Evolutionary conservation across 2,113 vertebrate genomes (phyloP), one percentile per base, ranked within the genome.

Genomic region (Condylura cristata): DNA sequence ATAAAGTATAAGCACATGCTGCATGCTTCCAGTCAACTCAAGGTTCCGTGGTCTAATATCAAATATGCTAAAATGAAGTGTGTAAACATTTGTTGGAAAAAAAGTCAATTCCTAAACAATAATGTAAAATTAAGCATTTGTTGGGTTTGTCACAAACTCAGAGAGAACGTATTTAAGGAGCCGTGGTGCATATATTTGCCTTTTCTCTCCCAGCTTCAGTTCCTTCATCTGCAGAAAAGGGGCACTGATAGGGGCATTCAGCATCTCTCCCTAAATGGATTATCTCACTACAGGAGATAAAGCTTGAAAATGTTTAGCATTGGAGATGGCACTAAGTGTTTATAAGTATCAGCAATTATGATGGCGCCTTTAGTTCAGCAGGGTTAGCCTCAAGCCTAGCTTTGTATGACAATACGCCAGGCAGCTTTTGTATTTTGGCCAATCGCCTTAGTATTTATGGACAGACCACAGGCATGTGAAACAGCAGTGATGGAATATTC

Each of bases 51-150:
- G 66, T 24, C 61, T 93, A 26, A 63, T 12, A 72, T 2, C n/a
- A 93, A 71, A 61, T n/a, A 60, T 17, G 10, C 8, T 94, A 8
- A 95, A 81, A 78, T 41, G 30, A 78, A 72, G 10, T 68, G 1
- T 11, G 4, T 66, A 82, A 32, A 91, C 66, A 78, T 60, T 60
- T 89, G 20, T 92, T 72, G 68, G 28, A 84, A 86, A 89, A 86
- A 88, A n/a, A 51, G 86, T 88, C 39, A 70, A 16, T 76, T 28
- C 34, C 39, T 89, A 39, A 84, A 86, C 8, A 87, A 72, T 60
- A 53, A 61, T 46, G 66, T 6, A 68, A 48, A 91, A 91, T 78
- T 91, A 68, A 91, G n/a, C 18, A 70, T 37, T 44, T 53, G 3
- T 68, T 39, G 75, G 17, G 26, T 37, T 44, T 74, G 46, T 48